These are phyloP conservation scores for Hyperoodon ampullatus DNA, from an alignment of 2,113 vertebrate species.

Conservation along the genomic window DNA sequence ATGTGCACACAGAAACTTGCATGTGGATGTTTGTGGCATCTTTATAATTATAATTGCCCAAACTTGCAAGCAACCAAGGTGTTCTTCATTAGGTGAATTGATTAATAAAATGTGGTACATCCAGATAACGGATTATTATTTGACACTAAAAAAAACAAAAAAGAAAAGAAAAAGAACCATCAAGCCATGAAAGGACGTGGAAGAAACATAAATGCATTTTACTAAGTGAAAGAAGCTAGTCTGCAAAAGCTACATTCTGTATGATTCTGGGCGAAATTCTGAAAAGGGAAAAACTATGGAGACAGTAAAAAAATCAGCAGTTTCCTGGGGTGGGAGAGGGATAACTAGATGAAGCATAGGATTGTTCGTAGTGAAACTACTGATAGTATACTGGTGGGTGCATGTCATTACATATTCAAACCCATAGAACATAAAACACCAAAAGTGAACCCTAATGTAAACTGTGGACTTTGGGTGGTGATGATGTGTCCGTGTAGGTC, in stretches of 20 bases:
- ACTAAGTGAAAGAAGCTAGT: neutral
- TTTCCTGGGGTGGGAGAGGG: no score
- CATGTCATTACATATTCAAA: neutral
- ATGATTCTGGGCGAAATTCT: neutral
- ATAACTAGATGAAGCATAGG: accelerated
- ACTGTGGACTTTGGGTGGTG: neutral
- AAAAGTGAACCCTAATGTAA: neutral
- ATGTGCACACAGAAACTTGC: neutral
- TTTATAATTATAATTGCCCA: neutral
- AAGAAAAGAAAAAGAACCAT: no score
- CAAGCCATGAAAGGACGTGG: neutral
- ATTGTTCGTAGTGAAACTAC: neutral
- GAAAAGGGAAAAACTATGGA: accelerated
- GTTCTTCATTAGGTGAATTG: neutral
- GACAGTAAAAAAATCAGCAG: accelerated
- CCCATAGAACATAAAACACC: accelerated
- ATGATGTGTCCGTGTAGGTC: accelerated
- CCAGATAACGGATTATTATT: neutral
- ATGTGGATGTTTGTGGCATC: accelerated
- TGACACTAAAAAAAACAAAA: neutral
- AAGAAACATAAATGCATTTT: neutral
- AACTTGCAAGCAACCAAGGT: accelerated
- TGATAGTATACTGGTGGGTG: accelerated
- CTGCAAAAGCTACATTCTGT: neutral
- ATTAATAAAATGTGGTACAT: accelerated